Percentiles rank a stretch among this genome's conserved stretches.
phyloP scores from a whole-genome alignment of 1,140 invertebrate genomes.

The Arion vulgaris region DNA sequence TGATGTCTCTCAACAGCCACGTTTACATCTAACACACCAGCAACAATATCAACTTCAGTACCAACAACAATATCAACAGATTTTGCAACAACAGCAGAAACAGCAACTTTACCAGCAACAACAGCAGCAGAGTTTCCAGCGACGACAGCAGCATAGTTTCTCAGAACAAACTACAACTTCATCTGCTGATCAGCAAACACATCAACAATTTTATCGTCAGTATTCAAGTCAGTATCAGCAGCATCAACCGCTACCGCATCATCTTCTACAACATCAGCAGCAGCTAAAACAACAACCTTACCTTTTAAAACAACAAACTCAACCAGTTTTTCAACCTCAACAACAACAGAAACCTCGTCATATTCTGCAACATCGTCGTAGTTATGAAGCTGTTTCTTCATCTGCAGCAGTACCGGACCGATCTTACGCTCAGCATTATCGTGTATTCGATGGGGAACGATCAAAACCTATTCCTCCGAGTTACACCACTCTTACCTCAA shows the following conservation, averaged over 20 bases:
- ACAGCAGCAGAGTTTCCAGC: conserved; percentile 27
- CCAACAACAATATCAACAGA: not conserved
- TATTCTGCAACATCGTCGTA: not conserved
- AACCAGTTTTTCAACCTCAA: not conserved
- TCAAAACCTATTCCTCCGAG: not conserved
- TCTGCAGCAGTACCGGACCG: not conserved
- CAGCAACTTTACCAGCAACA: conserved; percentile 17
- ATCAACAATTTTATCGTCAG: conserved; percentile 7
- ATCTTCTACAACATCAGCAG: conserved; percentile 27
- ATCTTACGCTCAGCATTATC: not conserved
- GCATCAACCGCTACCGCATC: conserved; percentile 14
- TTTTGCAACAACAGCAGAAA: conserved; percentile 33
- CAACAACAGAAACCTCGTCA: conserved; percentile 26
- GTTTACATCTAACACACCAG: conserved; percentile 12
- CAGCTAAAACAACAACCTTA: conserved; percentile 11
- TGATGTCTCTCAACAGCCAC: not conserved
- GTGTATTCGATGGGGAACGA: not conserved
- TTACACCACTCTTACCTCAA: not conserved
- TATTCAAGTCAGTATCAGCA: conserved; percentile 16
- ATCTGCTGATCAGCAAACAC: conserved; percentile 12
- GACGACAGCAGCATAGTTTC: conserved; percentile 14
- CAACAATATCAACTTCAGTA: conserved; percentile 17
- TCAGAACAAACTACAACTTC: not conserved
- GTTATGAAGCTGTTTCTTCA: not conserved
- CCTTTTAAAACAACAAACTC: not conserved